Evolutionary conservation across 2,888 invertebrate genomes (phyloP), one percentile per base, ranked within the genome.

Genomic region (Scaeva pyrastri): DNA sequence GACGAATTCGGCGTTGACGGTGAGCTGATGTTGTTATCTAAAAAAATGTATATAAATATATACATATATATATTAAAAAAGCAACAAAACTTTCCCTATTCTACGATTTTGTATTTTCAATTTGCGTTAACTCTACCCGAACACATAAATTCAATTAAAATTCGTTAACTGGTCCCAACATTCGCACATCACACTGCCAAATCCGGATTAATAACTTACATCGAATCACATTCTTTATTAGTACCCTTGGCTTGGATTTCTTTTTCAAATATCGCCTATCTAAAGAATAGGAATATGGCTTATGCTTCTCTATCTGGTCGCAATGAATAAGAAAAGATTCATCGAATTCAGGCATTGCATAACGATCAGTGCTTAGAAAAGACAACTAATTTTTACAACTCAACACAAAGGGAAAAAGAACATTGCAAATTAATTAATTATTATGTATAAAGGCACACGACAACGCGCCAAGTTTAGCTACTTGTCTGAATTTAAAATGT

Each of bases 321-420:
- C 91, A 92, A 87, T 91, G 91, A 82, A 89, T 90, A 78, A 92
- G 88, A 89, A 92, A 92, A 88, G 92, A 89, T 88, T 92, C 92
- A 89, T 92, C 92, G 88, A 92, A 92, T 83, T 91, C 89, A 88
- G 92, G 92, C 90, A 91, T 92, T 91, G 90, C 90, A 91, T 91
- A 90, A 91, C 89, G 83, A 76, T 52, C 58, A 55, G 12, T 48
- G 31, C 36, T 77, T 73, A 70, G 58, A 74, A 68, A 58, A 74
- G 26, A 52, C 11, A 64, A 82, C 58, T 82, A 64, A 78, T 71
- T 78, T 82, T 52, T 10, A 70, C 45, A 21, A 58, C 62, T 48
- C 39, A 26, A 50, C 39, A 23, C 26, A 52, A 74, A 55, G 14
- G 36, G 12, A 52, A 68, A 31, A 60, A 60, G 43, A 80, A 80